Evolutionary conservation across 2,113 vertebrate genomes (phyloP).

Genomic region (Heptranchias perlo): DNA sequence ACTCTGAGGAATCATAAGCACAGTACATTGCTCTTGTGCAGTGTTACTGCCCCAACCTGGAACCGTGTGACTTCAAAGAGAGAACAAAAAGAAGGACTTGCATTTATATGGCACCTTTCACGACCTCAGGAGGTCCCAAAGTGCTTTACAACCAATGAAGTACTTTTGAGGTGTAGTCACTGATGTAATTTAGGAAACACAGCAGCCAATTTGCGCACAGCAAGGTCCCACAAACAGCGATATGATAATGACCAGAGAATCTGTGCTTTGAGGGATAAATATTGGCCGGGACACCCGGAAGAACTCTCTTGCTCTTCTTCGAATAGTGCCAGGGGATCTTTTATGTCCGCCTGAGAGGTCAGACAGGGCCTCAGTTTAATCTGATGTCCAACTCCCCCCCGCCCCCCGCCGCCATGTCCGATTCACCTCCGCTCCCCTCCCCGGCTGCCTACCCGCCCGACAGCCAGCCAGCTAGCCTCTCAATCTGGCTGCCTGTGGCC

Average conservation of each 20-base stretch:
- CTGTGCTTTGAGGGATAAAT: neutral
- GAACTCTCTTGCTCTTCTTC: neutral
- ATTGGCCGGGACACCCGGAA: no score
- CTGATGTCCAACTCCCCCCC: no score
- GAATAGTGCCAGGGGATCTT: neutral
- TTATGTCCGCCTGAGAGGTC: neutral
- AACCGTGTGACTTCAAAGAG: neutral
- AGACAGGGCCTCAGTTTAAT: no score
- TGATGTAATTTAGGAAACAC: neutral
- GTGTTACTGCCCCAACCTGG: neutral
- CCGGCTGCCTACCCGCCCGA: no score
- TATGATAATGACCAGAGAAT: neutral
- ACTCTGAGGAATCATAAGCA: neutral
- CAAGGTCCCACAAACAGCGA: neutral
- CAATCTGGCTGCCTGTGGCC: no score
- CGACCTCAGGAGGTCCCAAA: neutral
- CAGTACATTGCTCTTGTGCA: neutral
- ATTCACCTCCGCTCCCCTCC: no score
- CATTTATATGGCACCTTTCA: neutral
- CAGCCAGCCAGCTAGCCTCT: no score
- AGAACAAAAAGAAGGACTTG: neutral
- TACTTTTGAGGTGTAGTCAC: neutral
- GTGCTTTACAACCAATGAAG: neutral
- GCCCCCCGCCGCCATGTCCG: no score
- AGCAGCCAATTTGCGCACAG: neutral